Base-by-base conservation (phyloP, 2,888 invertebrate species). In the Pyrocoelia pectoralis region DNA sequence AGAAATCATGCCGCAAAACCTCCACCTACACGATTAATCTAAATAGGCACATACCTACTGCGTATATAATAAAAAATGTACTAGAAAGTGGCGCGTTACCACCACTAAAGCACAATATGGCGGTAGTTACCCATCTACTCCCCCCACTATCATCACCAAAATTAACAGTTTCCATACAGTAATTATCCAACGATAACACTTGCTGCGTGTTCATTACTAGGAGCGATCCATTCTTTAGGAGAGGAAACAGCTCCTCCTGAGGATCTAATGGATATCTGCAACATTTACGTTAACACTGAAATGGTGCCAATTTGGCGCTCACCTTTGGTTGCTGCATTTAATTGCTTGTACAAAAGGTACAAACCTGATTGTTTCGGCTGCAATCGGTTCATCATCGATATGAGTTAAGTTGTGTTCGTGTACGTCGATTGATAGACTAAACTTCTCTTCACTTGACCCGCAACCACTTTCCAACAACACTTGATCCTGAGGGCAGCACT, bases 121-220 rank as follows among this genome's bases (percentile, higher is more conserved):
- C 68, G 1, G 64, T 68, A 10, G 70, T 67, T 6, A 66, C 50
- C 61, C 68, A 62, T 49, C 55, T 18, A 49, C 29, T 15, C n/a
- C n/a, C n/a, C n/a, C n/a, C 29, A 46, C 38, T 46, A 17, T 43
- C 50, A 38, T 70, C 63, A 12, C 57, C 61, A 3, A 68, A 41
- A 38, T 70, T 40, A 3, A 69, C 40, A n/a, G 64, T 66, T 46
- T 76, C 75, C 17, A 75, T 50, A 61, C 77, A 77, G 60, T 69
- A 77, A 15, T 73, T 52, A n/a, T 71, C 69, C 46, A 70, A 69
- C 1, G 68, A 53, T 10, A 72, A 24, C 17, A 73, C 66, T 15
- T 71, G 68, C 29, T 64, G 59, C 1, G 41, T 49, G 14, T 58
- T 56, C 50, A 71, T 57, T 49, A 72, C 65, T 17, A 75, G 63